Evolutionary conservation across 1,140 invertebrate genomes (phyloP).

Genomic region (Choristoneura fumiferana): DNA sequence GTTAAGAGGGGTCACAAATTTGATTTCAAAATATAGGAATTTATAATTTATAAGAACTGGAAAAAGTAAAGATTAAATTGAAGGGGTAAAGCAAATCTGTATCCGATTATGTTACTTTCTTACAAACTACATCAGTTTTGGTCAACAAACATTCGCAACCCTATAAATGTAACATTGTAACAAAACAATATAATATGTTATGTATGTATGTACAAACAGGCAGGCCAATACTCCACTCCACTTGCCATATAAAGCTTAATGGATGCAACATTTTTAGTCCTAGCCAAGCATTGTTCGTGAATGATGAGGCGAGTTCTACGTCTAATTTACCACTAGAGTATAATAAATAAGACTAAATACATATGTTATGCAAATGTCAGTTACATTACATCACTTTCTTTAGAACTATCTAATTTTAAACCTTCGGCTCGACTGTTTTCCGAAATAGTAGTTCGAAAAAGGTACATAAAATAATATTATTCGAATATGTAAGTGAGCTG

Average conservation of each 20-base stretch:
- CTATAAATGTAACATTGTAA: constrained; percentile 60
- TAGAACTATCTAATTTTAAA: background rate
- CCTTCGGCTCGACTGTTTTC: background rate
- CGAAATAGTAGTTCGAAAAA: background rate
- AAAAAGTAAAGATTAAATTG: constrained; percentile 44
- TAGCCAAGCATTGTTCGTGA: constrained; percentile 15
- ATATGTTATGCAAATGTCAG: constrained; percentile 11
- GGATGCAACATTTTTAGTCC: constrained; percentile 5
- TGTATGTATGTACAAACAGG: constrained; percentile 48
- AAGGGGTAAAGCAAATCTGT: constrained; percentile 51
- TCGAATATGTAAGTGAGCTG: constrained; percentile 9
- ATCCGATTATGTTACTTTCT: constrained; percentile 43
- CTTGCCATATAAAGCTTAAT: constrained; percentile 11
- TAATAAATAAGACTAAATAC: constrained; percentile 7
- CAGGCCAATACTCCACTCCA: constrained; percentile 29
- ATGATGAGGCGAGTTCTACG: constrained; percentile 5
- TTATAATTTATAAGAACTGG: constrained; percentile 48
- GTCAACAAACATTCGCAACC: constrained; percentile 73
- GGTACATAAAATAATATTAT: constrained; percentile 1
- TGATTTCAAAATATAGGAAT: constrained; percentile 58
- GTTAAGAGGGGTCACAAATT: constrained; percentile 61
- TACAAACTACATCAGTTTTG: constrained; percentile 60
- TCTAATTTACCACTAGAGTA: constrained; percentile 13
- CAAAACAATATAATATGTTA: constrained; percentile 47
- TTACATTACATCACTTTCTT: constrained; percentile 9